phyloP scores from a whole-genome alignment of 2,113 vertebrate species.

The Hemibagrus wyckioides region DNA sequence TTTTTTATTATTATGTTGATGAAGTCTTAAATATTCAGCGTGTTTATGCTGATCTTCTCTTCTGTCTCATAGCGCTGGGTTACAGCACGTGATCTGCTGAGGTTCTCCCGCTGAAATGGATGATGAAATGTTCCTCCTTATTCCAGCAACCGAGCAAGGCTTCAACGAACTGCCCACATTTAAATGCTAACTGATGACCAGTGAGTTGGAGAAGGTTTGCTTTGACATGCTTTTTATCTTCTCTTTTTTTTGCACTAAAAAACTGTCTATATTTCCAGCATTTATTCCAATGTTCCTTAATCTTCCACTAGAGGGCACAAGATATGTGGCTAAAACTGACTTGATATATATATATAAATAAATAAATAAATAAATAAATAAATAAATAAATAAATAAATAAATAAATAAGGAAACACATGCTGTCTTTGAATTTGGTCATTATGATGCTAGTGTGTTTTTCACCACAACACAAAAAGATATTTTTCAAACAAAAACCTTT shows the following conservation, averaged over 20 bases:
- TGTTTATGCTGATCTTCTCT: neutral
- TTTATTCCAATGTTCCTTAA: neutral
- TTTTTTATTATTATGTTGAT: too few relatives aligned
- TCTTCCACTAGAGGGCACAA: conserved; percentile 2
- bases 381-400: neutral
- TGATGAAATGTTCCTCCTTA: neutral
- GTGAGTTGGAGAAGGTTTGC: neutral
- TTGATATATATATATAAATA: too few relatives aligned
- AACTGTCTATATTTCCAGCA: neutral
- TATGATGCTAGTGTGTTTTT: neutral
- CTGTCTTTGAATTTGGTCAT: neutral
- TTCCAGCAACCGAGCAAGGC: neutral
- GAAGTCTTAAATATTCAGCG: too few relatives aligned
- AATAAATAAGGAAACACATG: neutral
- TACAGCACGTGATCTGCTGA: neutral
- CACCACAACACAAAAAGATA: neutral
- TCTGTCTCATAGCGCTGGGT: neutral
- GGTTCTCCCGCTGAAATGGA: neutral
- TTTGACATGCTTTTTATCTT: neutral
- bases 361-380: neutral
- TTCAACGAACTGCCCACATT: neutral
- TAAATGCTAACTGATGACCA: neutral
- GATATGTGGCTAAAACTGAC: neutral
- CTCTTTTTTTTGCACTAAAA: neutral
- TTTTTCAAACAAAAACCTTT: too few relatives aligned